Conservation (phyloP, 1,140 invertebrate genomes). For the Nylanderia fulva region DNA sequence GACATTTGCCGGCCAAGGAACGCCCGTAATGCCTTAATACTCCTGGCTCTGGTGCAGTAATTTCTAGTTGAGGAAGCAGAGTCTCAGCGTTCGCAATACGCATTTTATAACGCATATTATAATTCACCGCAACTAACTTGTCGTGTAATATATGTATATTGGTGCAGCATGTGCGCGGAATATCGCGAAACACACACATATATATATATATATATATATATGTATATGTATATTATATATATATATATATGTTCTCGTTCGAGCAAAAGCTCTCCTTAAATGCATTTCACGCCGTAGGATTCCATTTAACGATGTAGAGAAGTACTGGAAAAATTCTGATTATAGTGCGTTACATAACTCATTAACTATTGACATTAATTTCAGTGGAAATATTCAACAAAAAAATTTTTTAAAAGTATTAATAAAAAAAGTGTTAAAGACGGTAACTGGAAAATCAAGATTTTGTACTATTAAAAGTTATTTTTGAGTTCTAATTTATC, state of each 20-base stretch:
- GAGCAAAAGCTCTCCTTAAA: background rate
- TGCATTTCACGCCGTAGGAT: conserved; percentile 25
- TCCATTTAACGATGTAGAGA: background rate
- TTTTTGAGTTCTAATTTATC: background rate
- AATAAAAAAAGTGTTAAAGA: background rate
- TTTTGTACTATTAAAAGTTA: background rate
- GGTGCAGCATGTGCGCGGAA: background rate
- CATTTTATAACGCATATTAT: background rate
- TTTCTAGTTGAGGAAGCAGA: conserved; percentile 1
- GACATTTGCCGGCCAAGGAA: background rate
- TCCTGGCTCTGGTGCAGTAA: background rate
- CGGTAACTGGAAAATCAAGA: background rate
- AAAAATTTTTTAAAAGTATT: no score
- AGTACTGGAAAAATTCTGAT: background rate
- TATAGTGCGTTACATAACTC: background rate
- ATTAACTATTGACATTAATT: background rate
- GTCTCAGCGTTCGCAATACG: background rate
- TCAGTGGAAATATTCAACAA: background rate
- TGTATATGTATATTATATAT: no score
- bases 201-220: no score
- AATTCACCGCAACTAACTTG: conserved; percentile 20
- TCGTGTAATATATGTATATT: background rate
- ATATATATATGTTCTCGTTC: no score
- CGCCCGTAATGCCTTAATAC: conserved; percentile 10
- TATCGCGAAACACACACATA: background rate